Conservation (phyloP, 2,797 vertebrate genomes). For the Macropus fuliginosus region DNA sequence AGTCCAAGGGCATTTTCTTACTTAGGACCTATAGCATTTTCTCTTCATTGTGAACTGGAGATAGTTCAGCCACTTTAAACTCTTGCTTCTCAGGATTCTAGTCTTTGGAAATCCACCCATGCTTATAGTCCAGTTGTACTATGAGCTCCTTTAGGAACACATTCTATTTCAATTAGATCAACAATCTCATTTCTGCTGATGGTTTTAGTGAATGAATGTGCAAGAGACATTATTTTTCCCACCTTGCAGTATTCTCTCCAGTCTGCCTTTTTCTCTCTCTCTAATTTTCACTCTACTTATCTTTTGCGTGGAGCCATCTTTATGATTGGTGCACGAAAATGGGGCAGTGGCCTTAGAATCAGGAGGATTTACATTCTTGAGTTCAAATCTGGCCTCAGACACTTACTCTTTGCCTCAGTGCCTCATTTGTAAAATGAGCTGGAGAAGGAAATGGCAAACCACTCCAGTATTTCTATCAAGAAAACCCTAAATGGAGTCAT, state of each 20-base stretch:
- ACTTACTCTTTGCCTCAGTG: too few relatives aligned
- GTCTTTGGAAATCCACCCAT: not conserved
- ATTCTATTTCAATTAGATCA: not conserved
- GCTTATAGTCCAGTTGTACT: not conserved
- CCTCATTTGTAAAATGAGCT: too few relatives aligned
- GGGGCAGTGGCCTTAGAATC: not conserved
- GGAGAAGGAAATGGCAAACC: too few relatives aligned
- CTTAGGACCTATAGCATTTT: not conserved
- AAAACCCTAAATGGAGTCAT: too few relatives aligned
- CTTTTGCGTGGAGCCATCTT: not conserved
- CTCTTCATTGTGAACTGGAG: not conserved
- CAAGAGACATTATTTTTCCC: too few relatives aligned
- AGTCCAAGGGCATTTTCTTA: constrained; percentile 56
- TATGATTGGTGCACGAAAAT: not conserved
- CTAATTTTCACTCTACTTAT: not conserved
- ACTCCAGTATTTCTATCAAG: too few relatives aligned
- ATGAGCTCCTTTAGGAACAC: not conserved
- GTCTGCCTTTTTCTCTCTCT: not conserved
- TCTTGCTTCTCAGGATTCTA: not conserved
- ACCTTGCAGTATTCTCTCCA: not conserved
- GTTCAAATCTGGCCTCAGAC: not conserved
- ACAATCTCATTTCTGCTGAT: not conserved
- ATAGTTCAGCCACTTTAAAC: not conserved
- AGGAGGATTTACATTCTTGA: not conserved
- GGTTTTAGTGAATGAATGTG: not conserved